Evolutionary conservation across 2,113 vertebrate species (phyloP).

Genomic region (Zapornia atra): DNA sequence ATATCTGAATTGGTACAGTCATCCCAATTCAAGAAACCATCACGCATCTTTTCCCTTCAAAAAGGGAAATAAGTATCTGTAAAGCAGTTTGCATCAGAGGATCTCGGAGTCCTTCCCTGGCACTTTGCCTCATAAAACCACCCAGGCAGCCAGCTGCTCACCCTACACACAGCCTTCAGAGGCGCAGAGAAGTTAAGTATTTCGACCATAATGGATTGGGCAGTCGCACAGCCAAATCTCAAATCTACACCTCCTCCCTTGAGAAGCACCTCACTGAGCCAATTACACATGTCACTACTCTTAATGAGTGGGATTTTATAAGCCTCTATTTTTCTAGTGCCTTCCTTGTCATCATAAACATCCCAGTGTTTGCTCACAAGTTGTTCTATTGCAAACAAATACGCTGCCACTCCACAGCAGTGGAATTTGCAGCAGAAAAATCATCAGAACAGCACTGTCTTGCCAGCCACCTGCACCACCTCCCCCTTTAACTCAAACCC

Average conservation of each 20-base stretch:
- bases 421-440: constrained; percentile 43
- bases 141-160: background rate
- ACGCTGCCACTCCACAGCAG: background rate
- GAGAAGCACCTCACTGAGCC: background rate
- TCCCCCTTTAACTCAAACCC: constrained; percentile 26
- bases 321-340: background rate
- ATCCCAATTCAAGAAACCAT: constrained; percentile 17
- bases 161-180: background rate
- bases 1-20: constrained; percentile 31
- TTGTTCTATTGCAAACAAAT: constrained; percentile 43
- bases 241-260: background rate
- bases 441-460: background rate
- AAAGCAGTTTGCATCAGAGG: background rate
- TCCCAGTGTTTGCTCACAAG: constrained; percentile 37
- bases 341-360: constrained; percentile 28
- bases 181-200: background rate
- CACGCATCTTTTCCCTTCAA: background rate
- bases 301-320: background rate
- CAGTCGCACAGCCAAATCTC: background rate
- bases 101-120: background rate
- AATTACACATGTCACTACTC: background rate
- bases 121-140: background rate
- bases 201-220: background rate
- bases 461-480: constrained; percentile 47
- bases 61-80: constrained; percentile 42